A percentile compares a stretch with the other conserved stretches of the same genome.
phyloP scores from a whole-genome alignment of 2,888 invertebrate species.

The Drosophila infuscata region DNA sequence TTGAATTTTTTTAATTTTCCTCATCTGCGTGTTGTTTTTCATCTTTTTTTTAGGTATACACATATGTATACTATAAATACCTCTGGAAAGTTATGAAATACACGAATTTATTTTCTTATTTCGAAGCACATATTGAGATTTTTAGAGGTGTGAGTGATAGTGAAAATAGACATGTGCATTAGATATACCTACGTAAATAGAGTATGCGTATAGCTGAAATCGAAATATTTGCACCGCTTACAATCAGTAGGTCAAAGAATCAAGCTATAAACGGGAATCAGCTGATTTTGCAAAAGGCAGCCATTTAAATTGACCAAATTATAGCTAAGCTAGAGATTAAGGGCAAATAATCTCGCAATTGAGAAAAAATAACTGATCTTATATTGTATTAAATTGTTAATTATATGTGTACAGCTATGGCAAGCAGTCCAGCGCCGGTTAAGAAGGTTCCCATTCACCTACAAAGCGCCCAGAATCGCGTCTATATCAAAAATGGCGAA shows the following conservation, averaged over 20 bases:
- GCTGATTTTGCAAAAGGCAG: not conserved
- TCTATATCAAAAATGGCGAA: conserved; percentile 97
- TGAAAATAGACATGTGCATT: not conserved
- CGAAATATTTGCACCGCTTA: not conserved
- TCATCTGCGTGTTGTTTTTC: not conserved
- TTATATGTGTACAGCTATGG: conserved; percentile 50
- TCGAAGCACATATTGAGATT: not conserved
- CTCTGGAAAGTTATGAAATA: conserved; percentile 20
- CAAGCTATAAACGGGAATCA: conserved; percentile 2
- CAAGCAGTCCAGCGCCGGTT: conserved; percentile 89
- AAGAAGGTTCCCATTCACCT: conserved; percentile 97
- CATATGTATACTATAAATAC: conserved; percentile 12
- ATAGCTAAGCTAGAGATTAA: not conserved
- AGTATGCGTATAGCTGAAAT: not conserved
- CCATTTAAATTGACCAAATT: not conserved
- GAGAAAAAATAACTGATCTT: not conserved
- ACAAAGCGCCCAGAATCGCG: conserved; percentile 95
- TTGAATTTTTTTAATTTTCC: not conserved
- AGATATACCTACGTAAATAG: not conserved
- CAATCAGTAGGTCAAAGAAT: not conserved
- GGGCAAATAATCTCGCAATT: not conserved
- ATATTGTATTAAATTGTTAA: not conserved
- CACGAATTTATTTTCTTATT: conserved; percentile 14
- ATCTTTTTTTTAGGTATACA: not conserved
- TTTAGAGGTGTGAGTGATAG: conserved; percentile 1